Evolutionary conservation across 1,140 invertebrate species (phyloP).

Genomic region (Drosophila parvula): DNA sequence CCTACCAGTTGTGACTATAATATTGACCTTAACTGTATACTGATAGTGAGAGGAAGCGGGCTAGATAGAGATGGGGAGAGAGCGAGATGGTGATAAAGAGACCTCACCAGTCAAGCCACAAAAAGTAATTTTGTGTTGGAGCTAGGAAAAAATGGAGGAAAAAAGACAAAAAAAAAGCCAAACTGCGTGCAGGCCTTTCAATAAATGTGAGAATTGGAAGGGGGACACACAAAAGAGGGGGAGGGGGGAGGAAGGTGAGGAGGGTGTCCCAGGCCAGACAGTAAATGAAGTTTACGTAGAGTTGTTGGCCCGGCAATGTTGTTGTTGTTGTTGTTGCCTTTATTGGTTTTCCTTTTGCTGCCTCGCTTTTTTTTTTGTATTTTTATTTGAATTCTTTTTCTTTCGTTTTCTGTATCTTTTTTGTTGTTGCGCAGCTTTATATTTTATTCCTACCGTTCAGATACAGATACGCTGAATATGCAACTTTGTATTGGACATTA

Average conservation of each 20-base stretch:
- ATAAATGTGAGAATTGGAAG: slow-evolving; percentile 22
- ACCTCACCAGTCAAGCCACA: slow-evolving; percentile 55
- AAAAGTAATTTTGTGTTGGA: slow-evolving; percentile 63
- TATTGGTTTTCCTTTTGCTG: slow-evolving; percentile 44
- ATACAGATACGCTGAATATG: slow-evolving; percentile 27
- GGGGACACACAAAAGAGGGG: not conserved
- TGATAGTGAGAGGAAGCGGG: slow-evolving; percentile 42
- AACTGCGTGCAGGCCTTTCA: slow-evolving; percentile 53
- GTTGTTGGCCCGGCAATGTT: slow-evolving; percentile 38
- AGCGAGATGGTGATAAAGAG: slow-evolving; percentile 6
- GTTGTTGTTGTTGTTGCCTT: slow-evolving; percentile 28
- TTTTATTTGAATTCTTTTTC: slow-evolving; percentile 15
- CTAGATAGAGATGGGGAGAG: slow-evolving; percentile 17
- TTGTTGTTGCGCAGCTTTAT: slow-evolving; percentile 30
- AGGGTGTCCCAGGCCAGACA: slow-evolving; percentile 32
- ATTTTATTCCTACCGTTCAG: slow-evolving; percentile 34
- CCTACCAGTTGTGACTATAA: not conserved
- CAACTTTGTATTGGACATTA: slow-evolving; percentile 42
- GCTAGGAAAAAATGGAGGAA: slow-evolving; percentile 34
- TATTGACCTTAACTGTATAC: slow-evolving; percentile 15
- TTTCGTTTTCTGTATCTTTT: slow-evolving; percentile 1
- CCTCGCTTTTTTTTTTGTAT: slow-evolving; percentile 13
- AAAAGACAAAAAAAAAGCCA: slow-evolving; percentile 23
- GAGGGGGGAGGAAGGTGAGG: not conserved
- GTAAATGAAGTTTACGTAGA: slow-evolving; percentile 51